Percentiles rank a stretch among this genome's conserved stretches.
Conservation (phyloP, 2,888 invertebrate species). For the Caenorhabditis japonica region DNA sequence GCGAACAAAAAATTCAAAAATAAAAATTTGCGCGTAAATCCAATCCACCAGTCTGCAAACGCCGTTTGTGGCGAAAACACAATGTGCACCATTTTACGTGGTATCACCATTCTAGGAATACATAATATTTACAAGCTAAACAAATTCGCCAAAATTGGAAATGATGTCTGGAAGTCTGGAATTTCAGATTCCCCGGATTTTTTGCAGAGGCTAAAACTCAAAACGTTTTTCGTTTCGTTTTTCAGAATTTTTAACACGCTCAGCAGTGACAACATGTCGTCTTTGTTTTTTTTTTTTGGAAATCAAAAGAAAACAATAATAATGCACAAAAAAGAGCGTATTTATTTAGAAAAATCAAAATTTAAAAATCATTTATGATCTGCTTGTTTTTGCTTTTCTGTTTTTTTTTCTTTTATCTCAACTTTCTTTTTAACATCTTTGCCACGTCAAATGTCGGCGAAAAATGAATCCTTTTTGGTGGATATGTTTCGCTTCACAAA, state of each 20-base stretch:
- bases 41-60: too few species aligned
- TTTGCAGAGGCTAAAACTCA: too few species aligned
- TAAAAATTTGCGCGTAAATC: too few species aligned
- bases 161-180: too few species aligned
- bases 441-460: constrained; percentile 11
- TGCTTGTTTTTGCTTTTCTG: constrained; percentile 21
- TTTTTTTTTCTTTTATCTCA: constrained; percentile 14
- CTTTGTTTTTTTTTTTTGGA: constrained; percentile 5
- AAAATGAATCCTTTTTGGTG: constrained; percentile 34
- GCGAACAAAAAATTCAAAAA: too few species aligned
- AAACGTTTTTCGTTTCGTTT: too few species aligned
- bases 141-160: too few species aligned
- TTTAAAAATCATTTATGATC: constrained; percentile 26
- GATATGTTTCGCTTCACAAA: constrained; percentile 54
- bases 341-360: constrained; percentile 21
- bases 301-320: constrained; percentile 49
- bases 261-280: constrained; percentile 33
- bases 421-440: constrained; percentile 11
- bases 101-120: too few species aligned
- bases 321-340: constrained; percentile 29
- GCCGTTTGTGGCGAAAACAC: too few species aligned
- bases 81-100: too few species aligned
- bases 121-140: too few species aligned
- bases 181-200: too few species aligned
- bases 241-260: constrained; percentile 24